Evolutionary conservation across 2,797 vertebrate species (phyloP), one percentile per base, ranked within the genome.

Genomic region (Oreochromis grahami): DNA sequence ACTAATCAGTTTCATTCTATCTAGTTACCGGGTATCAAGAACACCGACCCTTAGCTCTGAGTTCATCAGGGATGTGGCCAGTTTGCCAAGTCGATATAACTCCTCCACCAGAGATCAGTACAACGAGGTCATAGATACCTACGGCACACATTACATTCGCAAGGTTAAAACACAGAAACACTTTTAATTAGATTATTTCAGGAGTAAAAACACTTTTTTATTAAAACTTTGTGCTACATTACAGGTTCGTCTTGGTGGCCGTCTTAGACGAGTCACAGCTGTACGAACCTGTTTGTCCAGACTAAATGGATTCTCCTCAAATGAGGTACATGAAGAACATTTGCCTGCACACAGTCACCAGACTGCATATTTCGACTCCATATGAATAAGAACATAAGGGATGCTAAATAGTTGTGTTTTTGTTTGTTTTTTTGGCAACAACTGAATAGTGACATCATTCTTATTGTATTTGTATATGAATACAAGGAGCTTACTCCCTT

Each of bases 91-190:
- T 43, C 3, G 7, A 48, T 89, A 88, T 3, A 76, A 55, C 77
- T 21, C 63, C 15, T 55, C 13, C 6, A 85, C 84, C 52, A 56
- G 10, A 19, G 15, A 0, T 45, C 52, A 84, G 63, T 92, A 84
- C 77, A 56, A 19, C 0, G n/a, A 77, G 2, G 7, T 92, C 53
- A 86, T 92, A 50, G 9, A 45, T 1, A 89, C 45, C 72, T 90
- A 90, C 1, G 89, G 91, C 76, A 92, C 88, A 43, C 91, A 92
- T 79, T 90, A 85, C 70, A 84, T 92, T 12, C 52, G 72, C 32
- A 79, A 88, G 87, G 91, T 91, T 29, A 17, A 21, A 5, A 76
- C 32, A 77, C 38, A 55, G 12, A n/a, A n/a, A 48, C 34, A 41
- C 10, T 4, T 17, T 1, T 19, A 21, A 26, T 36, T 45, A 19